Evolutionary conservation across 2,113 vertebrate species (phyloP), one percentile per base, ranked within the genome.

Genomic region (Pithys albifrons): DNA sequence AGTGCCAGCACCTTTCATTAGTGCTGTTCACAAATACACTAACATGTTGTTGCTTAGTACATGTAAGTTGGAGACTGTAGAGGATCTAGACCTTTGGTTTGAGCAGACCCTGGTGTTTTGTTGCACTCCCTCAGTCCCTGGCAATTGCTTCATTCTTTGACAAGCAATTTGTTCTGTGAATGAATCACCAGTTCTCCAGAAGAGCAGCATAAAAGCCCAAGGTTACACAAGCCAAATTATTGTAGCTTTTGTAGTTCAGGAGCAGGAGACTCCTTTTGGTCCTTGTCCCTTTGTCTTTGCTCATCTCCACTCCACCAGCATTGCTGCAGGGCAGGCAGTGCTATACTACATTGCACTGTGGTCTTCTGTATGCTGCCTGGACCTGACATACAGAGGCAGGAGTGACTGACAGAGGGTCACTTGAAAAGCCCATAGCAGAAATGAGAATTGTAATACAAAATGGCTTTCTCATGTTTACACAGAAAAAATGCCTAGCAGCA

Each of bases 1-100:
- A 81, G 46, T 39, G 28, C 19, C 48, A 33, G 12, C 4, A 22
- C 17, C 33, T 67, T 92, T 73, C 14, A 11, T n/a, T 58, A 37
- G 14, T 70, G 24, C 27, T 71, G 29, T 29, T 80, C 22, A 45
- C 4, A 6, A 71, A 33, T 18, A 7, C 8, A 7, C 31, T 62
- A 71, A 22, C 3, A 2, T 33, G 6, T 54, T 8, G 0, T 22
- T 74, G 57, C 0, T 0, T 27, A 23, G 35, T 20, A 29, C 15
- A 1, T 9, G 3, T 3, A 59, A 77, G 37, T 22, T 1, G 1
- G n/a, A 29, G 51, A 19, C 61, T 46, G 3, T 43, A 64, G 24
- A 58, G 31, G 23, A 46, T 54, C 41, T 28, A 58, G 41, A 55
- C 5, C 49, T 19, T n/a, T 76, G 45, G 3, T 49, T 14, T 41